Evolutionary conservation across 23 tunicate genomes (phyloP).

Genomic region (Trididemnum miniatum): DNA sequence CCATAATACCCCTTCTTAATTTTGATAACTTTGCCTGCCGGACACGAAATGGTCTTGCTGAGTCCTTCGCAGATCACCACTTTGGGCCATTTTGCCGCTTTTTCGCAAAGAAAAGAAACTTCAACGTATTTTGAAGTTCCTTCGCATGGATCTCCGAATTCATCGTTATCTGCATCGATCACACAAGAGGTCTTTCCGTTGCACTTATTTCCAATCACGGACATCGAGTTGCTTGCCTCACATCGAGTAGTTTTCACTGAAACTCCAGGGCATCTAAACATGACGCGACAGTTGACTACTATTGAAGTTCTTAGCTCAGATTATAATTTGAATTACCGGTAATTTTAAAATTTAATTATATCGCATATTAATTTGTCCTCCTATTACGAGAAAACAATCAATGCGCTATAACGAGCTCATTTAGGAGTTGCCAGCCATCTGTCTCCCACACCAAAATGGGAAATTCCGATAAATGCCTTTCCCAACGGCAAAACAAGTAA

Average conservation of each 20-base stretch:
- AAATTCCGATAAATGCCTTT: too few relatives aligned
- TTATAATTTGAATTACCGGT: too few relatives aligned
- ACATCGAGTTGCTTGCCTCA: neutral
- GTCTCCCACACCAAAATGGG: too few relatives aligned
- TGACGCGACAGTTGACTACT: too few relatives aligned
- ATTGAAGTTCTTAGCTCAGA: too few relatives aligned
- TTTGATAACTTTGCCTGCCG: conserved; percentile 6
- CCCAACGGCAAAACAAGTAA: too few relatives aligned
- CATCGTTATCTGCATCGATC: neutral
- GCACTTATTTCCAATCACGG: conserved; percentile 3
- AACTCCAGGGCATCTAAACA: neutral
- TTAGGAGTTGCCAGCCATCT: too few relatives aligned
- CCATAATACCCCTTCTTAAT: conserved; percentile 6
- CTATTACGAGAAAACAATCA: too few relatives aligned
- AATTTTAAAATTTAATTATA: too few relatives aligned
- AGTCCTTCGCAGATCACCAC: conserved; percentile 3
- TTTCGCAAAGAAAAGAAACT: neutral
- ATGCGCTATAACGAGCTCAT: too few relatives aligned
- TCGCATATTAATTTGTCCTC: too few relatives aligned
- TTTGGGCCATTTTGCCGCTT: neutral
- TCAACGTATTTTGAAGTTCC: conserved; percentile 34
- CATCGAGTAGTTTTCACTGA: conserved; percentile 13
- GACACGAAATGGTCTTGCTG: neutral
- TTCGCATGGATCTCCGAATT: conserved; percentile 30
- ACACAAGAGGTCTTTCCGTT: conserved; percentile 26